Evolutionary conservation across 2,797 vertebrate species (phyloP).

Genomic region (Fundulus diaphanus): DNA sequence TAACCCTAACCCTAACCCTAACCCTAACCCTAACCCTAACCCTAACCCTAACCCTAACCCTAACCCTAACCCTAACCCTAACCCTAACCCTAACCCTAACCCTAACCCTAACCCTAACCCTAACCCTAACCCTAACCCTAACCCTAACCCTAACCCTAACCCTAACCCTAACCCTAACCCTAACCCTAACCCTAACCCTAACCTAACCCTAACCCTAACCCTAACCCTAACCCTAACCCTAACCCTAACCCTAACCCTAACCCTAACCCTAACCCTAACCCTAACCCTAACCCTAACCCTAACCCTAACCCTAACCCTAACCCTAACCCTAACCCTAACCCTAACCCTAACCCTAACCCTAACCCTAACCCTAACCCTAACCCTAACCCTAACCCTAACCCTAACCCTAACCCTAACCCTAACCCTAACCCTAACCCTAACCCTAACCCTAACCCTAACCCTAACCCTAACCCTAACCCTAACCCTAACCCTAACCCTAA

Average conservation of each 20-base stretch:
- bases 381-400: conserved; percentile 3
- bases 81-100: conserved; percentile 11
- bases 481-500: background rate
- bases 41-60: conserved; percentile 1
- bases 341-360: background rate
- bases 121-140: conserved; percentile 11
- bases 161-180: conserved; percentile 11
- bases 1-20: background rate
- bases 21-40: background rate
- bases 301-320: background rate
- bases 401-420: conserved; percentile 4
- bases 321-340: background rate
- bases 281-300: background rate
- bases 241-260: background rate
- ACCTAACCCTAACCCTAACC: background rate
- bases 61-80: conserved; percentile 9
- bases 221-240: background rate
- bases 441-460: conserved; percentile 6
- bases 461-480: background rate
- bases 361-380: background rate
- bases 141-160: conserved; percentile 11
- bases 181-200: conserved; percentile 11
- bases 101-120: conserved; percentile 11
- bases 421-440: conserved; percentile 6
- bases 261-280: background rate